A percentile compares a stretch with the other conserved stretches of the same genome.
These are phyloP conservation scores for Hippocampus zosterae DNA, from an alignment of 2,113 vertebrate genomes.

Conservation along the genomic window DNA sequence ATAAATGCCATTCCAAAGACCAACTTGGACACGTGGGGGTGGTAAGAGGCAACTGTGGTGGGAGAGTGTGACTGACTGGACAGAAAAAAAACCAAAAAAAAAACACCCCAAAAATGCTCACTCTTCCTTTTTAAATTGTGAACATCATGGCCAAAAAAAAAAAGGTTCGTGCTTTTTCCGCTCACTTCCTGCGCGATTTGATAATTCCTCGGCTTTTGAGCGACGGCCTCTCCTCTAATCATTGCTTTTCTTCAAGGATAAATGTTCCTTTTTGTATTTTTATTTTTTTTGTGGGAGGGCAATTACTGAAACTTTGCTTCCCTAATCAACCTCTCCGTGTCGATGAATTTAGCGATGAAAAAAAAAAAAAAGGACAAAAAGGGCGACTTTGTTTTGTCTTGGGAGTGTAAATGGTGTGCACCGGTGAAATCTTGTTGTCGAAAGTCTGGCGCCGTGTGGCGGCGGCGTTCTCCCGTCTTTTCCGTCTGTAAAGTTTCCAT, in stretches of 20 bases:
- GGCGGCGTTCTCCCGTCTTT: constrained; percentile 11
- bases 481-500: constrained; percentile 71
- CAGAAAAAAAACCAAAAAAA: constrained; percentile 36
- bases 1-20: constrained; percentile 66
- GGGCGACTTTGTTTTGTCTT: constrained; percentile 63
- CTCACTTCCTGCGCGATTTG: not conserved
- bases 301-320: constrained; percentile 13
- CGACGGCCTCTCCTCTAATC: constrained; percentile 26
- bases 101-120: not conserved
- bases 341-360: constrained; percentile 63
- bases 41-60: not conserved
- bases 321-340: constrained; percentile 45
- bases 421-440: constrained; percentile 62
- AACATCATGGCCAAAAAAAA: not conserved
- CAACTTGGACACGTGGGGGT: constrained; percentile 36
- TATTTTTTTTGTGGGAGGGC: not conserved
- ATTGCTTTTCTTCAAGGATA: constrained; percentile 24
- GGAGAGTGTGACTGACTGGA: constrained; percentile 27
- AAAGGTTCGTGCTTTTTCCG: constrained; percentile 10
- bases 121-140: constrained; percentile 3
- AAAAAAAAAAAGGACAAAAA: constrained; percentile 25
- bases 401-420: constrained; percentile 49
- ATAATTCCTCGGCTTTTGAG: constrained; percentile 11
- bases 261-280: constrained; percentile 4
- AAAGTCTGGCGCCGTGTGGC: not conserved